A percentile compares a stretch with the other conserved stretches of the same genome.
Conservation (phyloP, 2,888 invertebrate species). For the Chesias legatella region DNA sequence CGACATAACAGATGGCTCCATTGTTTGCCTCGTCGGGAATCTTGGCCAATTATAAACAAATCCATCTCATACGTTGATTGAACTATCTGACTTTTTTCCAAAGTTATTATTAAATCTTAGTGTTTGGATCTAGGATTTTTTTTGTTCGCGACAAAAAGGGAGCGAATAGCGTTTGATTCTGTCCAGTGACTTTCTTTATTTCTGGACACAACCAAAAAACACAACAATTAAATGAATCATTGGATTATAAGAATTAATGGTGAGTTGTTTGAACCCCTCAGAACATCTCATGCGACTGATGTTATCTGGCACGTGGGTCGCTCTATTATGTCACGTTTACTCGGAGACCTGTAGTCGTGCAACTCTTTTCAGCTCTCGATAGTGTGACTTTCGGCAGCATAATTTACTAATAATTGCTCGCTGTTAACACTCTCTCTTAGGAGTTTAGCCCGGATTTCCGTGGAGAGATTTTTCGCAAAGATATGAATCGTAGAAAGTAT, state of each 20-base stretch:
- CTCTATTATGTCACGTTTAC: slow-evolving; percentile 13
- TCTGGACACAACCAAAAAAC: no score
- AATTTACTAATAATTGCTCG: slow-evolving; percentile 16
- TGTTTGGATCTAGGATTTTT: no score
- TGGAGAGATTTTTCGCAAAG: slow-evolving; percentile 33
- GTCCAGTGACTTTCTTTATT: no score
- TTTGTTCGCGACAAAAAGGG: no score
- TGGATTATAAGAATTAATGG: slow-evolving; percentile 9
- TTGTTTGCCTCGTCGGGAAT: slow-evolving; percentile 18
- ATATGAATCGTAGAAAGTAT: slow-evolving; percentile 46
- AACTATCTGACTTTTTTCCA: neutral
- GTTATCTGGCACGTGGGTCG: slow-evolving; percentile 8
- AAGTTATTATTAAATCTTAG: no score
- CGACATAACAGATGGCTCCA: slow-evolving; percentile 21
- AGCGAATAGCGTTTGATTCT: no score
- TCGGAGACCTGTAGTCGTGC: neutral
- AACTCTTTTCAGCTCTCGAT: slow-evolving; percentile 17
- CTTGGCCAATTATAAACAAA: slow-evolving; percentile 3
- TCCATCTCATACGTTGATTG: slow-evolving; percentile 6
- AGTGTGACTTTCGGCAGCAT: slow-evolving; percentile 18
- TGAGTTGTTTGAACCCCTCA: neutral
- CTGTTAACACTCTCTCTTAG: slow-evolving; percentile 34
- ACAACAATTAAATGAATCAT: slow-evolving; percentile 1
- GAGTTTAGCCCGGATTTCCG: slow-evolving; percentile 50
- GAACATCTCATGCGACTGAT: slow-evolving; percentile 8